phyloP scores from a whole-genome alignment of 2,888 invertebrate species.

The Endomychus coccineus region DNA sequence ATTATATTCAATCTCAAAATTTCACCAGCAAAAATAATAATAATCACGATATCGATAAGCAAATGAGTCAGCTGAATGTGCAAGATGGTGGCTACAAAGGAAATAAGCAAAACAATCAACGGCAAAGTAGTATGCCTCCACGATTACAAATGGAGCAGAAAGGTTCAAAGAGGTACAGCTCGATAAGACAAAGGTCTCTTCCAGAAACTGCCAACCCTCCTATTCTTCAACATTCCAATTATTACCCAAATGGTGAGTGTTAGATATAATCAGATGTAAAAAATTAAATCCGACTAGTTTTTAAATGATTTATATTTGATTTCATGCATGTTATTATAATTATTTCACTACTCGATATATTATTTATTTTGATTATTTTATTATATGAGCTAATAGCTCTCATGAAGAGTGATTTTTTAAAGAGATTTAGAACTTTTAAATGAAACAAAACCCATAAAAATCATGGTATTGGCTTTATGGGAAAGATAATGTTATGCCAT shows the following conservation, averaged over 20 bases:
- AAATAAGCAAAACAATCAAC: constrained; percentile 21
- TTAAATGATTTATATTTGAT: no score
- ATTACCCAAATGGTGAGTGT: constrained; percentile 35
- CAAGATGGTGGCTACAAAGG: constrained; percentile 30
- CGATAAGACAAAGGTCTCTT: constrained; percentile 49
- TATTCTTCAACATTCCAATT: constrained; percentile 30
- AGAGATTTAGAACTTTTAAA: no score
- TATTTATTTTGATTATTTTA: no score
- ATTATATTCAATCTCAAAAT: constrained; percentile 35
- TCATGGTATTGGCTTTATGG: no score
- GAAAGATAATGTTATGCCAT: no score
- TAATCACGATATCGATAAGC: constrained; percentile 31
- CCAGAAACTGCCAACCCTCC: constrained; percentile 46
- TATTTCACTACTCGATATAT: no score
- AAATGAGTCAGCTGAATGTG: constrained; percentile 35
- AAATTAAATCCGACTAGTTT: no score
- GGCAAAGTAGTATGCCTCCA: constrained; percentile 41
- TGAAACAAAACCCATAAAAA: no score
- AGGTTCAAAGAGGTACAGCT: constrained; percentile 53
- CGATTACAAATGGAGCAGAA: constrained; percentile 39
- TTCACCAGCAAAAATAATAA: constrained; percentile 43
- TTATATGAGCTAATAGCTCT: no score
- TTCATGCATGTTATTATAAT: no score
- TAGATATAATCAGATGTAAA: no score
- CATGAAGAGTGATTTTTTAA: no score